Conservation (phyloP, 1,140 invertebrate genomes). For the Drosophila repleta region DNA sequence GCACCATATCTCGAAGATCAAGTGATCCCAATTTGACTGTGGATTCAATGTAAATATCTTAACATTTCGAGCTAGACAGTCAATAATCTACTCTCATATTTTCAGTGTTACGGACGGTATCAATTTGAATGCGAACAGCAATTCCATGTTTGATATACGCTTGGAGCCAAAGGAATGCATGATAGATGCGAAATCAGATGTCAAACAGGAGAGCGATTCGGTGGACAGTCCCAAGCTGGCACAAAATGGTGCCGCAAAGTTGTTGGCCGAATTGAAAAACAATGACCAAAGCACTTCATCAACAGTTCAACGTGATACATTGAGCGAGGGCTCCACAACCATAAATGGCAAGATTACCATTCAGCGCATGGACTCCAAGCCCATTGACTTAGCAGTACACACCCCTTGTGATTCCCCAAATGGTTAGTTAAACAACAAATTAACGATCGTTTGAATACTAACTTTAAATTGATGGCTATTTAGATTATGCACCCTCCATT, state of each 20-base stretch:
- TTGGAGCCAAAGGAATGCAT: constrained; percentile 49
- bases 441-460: no score
- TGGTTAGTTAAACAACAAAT: constrained; percentile 13
- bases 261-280: constrained; percentile 41
- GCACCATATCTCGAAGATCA: constrained; percentile 87
- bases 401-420: constrained; percentile 31
- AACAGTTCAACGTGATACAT: constrained; percentile 48
- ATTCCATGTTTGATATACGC: constrained; percentile 71
- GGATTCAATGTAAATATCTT: constrained; percentile 85
- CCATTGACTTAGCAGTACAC: constrained; percentile 7
- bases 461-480: neutral
- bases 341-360: constrained; percentile 42
- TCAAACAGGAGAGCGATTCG: constrained; percentile 17
- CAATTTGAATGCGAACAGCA: constrained; percentile 62
- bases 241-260: constrained; percentile 24
- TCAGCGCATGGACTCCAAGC: constrained; percentile 33
- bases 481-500: constrained; percentile 47
- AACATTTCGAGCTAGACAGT: neutral
- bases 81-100: neutral
- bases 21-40: constrained; percentile 92
- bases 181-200: constrained; percentile 21
- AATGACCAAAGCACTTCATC: constrained; percentile 56
- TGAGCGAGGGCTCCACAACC: constrained; percentile 22
- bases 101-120: constrained; percentile 61
- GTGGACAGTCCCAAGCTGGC: constrained; percentile 28